Percentiles rank a stretch among this genome's conserved stretches.
phyloP scores from a whole-genome alignment of 2,113 vertebrate genomes.

The Chionis minor region DNA sequence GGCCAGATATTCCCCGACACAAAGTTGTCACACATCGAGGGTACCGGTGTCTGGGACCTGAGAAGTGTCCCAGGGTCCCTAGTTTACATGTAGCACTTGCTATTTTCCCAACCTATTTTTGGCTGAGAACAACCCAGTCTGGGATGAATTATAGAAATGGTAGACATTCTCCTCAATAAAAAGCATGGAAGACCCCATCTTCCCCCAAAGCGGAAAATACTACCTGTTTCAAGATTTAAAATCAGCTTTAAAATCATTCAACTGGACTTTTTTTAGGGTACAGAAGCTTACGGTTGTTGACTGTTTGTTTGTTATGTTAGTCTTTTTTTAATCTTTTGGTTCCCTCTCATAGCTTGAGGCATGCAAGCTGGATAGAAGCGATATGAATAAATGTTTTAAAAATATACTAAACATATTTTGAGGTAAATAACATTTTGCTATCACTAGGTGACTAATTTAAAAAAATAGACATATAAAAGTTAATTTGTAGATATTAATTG shows the following conservation, averaged over 20 bases:
- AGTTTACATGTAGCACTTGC: neutral
- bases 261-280: neutral
- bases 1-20: neutral
- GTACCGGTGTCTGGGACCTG: too few relatives aligned
- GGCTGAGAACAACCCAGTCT: neutral
- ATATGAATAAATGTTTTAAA: conserved; percentile 30
- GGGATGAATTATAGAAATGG: neutral
- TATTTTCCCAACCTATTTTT: neutral
- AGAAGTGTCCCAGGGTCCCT: neutral
- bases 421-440: conserved; percentile 43
- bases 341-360: conserved; percentile 3
- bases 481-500: conserved; percentile 33
- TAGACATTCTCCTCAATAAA: neutral
- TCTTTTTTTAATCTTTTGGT: neutral
- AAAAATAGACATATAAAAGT: conserved; percentile 18
- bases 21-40: fast-evolving
- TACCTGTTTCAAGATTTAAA: neutral
- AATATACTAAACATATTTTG: neutral
- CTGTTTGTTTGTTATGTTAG: neutral
- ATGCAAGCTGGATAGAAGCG: neutral
- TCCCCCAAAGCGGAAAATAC: neutral
- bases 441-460: neutral
- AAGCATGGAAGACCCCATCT: neutral
- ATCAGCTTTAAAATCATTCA: neutral
- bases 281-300: neutral